Evolutionary conservation across 2,113 vertebrate species (phyloP), one percentile per base, ranked within the genome.

Genomic region (Chitala chitala): DNA sequence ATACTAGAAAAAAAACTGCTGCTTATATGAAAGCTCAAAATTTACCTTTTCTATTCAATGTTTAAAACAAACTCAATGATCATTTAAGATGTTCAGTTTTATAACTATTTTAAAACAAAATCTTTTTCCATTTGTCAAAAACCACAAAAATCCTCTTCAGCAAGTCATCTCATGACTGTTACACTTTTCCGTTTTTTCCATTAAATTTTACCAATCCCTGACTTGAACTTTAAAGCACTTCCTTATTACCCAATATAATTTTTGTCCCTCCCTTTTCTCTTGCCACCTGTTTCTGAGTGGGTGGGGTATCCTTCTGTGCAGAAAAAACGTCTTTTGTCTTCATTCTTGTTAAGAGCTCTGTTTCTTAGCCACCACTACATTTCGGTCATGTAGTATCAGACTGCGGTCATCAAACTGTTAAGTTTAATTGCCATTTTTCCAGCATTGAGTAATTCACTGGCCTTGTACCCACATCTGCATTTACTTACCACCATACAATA

Each of bases 241-340:
- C 55, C 73, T 26, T 40, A n/a, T 74, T 26, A 15, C 2, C 33
- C 56, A 13, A 33, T 15, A 74, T 38, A 24, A 20, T 51, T 31
- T 20, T 56, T 55, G 33, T n/a, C 65, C 4, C 59, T 70, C 61
- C 56, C n/a, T 58, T 22, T 50, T 56, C 33, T 46, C 73, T 42
- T 17, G 26, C 33, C n/a, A 74, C 38, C 36, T 40, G n/a, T 66
- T n/a, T n/a, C n/a, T n/a, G n/a, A n/a, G n/a, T n/a, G n/a, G n/a
- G n/a, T n/a, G n/a, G n/a, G n/a, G n/a, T n/a, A n/a, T n/a, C n/a
- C n/a, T n/a, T n/a, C n/a, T n/a, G n/a, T n/a, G n/a, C n/a, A n/a
- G n/a, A n/a, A n/a, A n/a, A n/a, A n/a, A n/a, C n/a, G n/a, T n/a
- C n/a, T n/a, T n/a, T n/a, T n/a, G n/a, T n/a, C n/a, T n/a, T n/a